Base-by-base conservation (phyloP, 2,888 invertebrate species). In the Callimorpha dominula region DNA sequence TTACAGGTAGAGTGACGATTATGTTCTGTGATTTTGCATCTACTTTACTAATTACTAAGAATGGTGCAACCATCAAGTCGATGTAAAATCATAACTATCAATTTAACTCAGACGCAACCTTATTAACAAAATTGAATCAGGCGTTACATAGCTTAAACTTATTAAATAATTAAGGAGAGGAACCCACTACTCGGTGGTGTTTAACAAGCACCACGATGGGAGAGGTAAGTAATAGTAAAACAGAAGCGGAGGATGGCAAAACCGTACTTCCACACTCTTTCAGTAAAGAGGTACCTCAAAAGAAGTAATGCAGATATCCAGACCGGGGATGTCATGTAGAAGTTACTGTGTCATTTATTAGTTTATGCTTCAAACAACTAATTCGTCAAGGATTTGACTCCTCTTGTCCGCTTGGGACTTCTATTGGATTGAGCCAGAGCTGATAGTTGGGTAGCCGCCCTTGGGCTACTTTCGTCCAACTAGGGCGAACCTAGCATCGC, bases 21-120 rank as follows among this genome's bases (percentile, higher is more conserved):
- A 46, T 46, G 4, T 46, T 46, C 31, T 63, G 67, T 31, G 60
- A 31, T 60, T 4, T 60, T 60, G 20, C 12, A 31, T 60, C 31
- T 60, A 31, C 60, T 20, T 60, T 57, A 57, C 4, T 8, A 54
- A 17, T 17, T 15, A 46, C 40, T 42, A 43, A 54, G 17, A 54
- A 70, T 20, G 54, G 54, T 70, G 46, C 68, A 12, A 70, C 42
- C 74, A 75, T 62, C 66, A 71, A 71, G 76, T 70, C 60, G 54
- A 68, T 65, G 65, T 31, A 1, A 57, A 64, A 65, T 67, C 40
- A 70, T 71, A 71, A 76, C 11, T 64, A 54, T 65, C 75, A 54
- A 40, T 74, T 71, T 43, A 63, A 66, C 64, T 75, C 73, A 75
- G 42, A 52, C 46, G 14, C 31, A 11, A 57, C 11, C 20, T 57